Evolutionary conservation across 1,140 invertebrate species (phyloP), one percentile per base, ranked within the genome.

Genomic region (Lepidotrigona ventralis): DNA sequence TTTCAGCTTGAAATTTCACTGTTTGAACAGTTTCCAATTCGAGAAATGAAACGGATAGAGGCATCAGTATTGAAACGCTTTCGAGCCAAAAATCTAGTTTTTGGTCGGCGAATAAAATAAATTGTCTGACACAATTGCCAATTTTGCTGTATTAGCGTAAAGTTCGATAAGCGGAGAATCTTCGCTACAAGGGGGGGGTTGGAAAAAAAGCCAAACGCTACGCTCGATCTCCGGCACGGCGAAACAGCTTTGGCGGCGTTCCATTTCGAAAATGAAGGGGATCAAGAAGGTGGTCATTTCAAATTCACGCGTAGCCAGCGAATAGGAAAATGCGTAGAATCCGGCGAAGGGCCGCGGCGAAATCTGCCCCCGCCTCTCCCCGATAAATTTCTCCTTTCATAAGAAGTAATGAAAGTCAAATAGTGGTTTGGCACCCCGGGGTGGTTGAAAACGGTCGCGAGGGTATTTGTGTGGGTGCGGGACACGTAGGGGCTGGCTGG

Each of bases 361-460:
- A 89, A 88, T 89, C 85, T 85, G 82, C 80, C 69, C 58, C 86
- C 69, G 60, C 39, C 39, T n/a, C n/a, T n/a, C 39, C 6, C 6
- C 86, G 87, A 90, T 89, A 90, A 90, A 91, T 90, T 90, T 88
- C 72, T 83, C 76, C 80, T 85, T 89, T 89, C 89, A 90, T 92
- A 91, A 93, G 92, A 92, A 89, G 92, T 93, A 93, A 94, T 94
- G 93, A 94, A 94, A 94, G 93, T 94, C 93, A 94, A 94, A 94
- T 94, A 93, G 92, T 90, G 92, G 92, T 93, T 92, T 91, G 79
- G 89, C 90, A 91, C 91, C 91, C 90, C 87, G 83, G 39, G 85
- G 85, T 88, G 86, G 89, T 90, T 91, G 89, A 84, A 89, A 91
- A 87, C 85, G 79, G 74, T 68, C 23, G 76, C 86, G 66, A 77